Conservation (phyloP, 2,113 vertebrate species). For the Platichthys flesus region DNA sequence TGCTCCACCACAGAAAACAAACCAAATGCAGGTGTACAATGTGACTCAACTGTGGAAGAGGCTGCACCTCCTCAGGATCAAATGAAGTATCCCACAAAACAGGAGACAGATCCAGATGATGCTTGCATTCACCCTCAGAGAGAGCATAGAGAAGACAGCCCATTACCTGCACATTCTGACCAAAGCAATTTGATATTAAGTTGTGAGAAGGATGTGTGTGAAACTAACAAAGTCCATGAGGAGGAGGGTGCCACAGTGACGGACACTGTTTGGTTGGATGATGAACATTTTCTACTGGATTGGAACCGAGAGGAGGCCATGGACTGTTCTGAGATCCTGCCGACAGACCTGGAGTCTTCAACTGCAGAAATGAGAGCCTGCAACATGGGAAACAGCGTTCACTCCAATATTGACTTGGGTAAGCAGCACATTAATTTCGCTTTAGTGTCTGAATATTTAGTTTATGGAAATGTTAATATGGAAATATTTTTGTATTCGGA, state of each 20-base stretch:
- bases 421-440: background rate
- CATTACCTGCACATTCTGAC: background rate
- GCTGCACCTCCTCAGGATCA: background rate
- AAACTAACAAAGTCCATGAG: conserved; percentile 21
- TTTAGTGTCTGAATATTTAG: background rate
- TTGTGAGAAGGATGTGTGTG: background rate
- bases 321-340: background rate
- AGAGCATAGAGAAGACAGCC: conserved; percentile 12
- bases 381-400: background rate
- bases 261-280: conserved; percentile 9
- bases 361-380: background rate
- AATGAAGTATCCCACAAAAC: background rate
- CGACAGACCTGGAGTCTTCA: background rate
- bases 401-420: conserved; percentile 31
- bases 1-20: conserved; percentile 9
- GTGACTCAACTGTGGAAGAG: background rate
- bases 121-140: background rate
- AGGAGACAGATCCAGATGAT: background rate
- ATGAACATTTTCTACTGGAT: conserved; percentile 4
- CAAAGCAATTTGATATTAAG: background rate
- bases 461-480: background rate
- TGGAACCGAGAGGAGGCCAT: conserved; percentile 21
- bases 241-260: background rate
- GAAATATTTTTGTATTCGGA: background rate
- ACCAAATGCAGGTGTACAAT: conserved; percentile 2